Evolutionary conservation across 2,888 invertebrate species (phyloP), one percentile per base, ranked within the genome.

Genomic region (Nomada ferruginata): DNA sequence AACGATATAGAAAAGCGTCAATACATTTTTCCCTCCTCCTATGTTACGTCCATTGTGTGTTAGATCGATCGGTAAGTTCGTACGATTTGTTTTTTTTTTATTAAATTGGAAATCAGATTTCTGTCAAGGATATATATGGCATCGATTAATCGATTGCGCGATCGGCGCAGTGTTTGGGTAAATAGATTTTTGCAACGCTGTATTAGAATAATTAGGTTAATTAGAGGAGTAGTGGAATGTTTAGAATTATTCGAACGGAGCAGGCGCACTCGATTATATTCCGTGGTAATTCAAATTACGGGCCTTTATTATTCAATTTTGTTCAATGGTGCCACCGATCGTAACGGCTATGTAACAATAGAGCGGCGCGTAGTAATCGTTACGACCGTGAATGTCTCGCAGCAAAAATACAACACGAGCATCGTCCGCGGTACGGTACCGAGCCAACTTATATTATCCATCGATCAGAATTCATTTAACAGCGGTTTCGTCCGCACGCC

Each of bases 321-420:
- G 74, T 81, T 81, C 74, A 79, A 81, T 74, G 74, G 65, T 11
- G 3, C 18, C 42, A 47, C 15, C 79, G 77, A 71, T 79, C 18
- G 23, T 20, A 18, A 18, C 50, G 53, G 20, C 36, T 36, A 29
- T 23, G 68, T 53, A 69, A 73, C 80, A 74, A 73, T 81, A 74
- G 59, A 53, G 65, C 13, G 44, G 18, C 20, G 59, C 29, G 11
- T 36, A 50, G 23, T 66, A 60, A 61, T 47, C 66, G 68, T 80
- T 79, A 68, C 42, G 63, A 57, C 29, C 61, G 53, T 66, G 61
- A 79, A 71, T 26, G 66, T 13, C 23, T 42, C 7, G 26, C 52
- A 44, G 80, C 79, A 73, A 73, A 80, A 79, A 59, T 36, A 63
- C 10, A 60, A 71, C 63, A 50, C 55, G 55, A 26, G 36, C 47